These are phyloP conservation scores for Tetragonula clypearis DNA, from an alignment of 1,140 invertebrate species.

Conservation along the genomic window DNA sequence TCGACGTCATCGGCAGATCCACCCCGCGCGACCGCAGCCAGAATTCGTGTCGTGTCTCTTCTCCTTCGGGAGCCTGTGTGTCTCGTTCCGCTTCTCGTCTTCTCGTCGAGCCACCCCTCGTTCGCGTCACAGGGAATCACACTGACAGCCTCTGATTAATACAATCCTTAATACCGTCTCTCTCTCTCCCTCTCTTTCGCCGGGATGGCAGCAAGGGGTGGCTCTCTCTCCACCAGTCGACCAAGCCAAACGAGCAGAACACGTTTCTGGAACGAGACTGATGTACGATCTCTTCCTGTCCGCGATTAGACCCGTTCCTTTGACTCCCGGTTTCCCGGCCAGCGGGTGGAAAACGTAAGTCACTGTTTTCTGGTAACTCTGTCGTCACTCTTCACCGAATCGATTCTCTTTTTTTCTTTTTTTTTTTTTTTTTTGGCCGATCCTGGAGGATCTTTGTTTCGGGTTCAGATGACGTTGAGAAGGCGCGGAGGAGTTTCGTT, in stretches of 20 bases:
- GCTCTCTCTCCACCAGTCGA: neutral
- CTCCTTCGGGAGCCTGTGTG: slow-evolving; percentile 58
- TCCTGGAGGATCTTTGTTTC: neutral
- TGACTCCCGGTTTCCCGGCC: neutral
- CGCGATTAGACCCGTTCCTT: slow-evolving; percentile 5
- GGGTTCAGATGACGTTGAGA: no score
- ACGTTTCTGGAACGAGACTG: slow-evolving; percentile 29
- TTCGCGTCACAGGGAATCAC: slow-evolving; percentile 69
- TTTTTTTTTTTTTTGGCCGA: no score
- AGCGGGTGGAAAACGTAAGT: slow-evolving; percentile 23
- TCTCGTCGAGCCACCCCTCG: slow-evolving; percentile 49
- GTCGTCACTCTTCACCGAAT: neutral
- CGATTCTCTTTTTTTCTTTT: no score
- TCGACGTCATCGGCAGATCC: slow-evolving; percentile 81
- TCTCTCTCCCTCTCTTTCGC: slow-evolving; percentile 5
- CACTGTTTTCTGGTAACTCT: slow-evolving; percentile 1
- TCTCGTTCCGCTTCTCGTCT: slow-evolving; percentile 62
- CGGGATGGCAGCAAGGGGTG: slow-evolving; percentile 47
- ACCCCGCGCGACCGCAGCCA: slow-evolving; percentile 65
- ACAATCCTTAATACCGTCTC: slow-evolving; percentile 79
- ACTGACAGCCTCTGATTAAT: slow-evolving; percentile 81
- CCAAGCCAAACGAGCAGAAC: slow-evolving; percentile 33
- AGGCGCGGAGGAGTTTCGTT: no score
- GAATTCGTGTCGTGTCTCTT: slow-evolving; percentile 72
- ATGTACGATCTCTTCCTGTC: slow-evolving; percentile 38